Conservation (phyloP, 2,113 vertebrate species). For the Peromyscus californicus region DNA sequence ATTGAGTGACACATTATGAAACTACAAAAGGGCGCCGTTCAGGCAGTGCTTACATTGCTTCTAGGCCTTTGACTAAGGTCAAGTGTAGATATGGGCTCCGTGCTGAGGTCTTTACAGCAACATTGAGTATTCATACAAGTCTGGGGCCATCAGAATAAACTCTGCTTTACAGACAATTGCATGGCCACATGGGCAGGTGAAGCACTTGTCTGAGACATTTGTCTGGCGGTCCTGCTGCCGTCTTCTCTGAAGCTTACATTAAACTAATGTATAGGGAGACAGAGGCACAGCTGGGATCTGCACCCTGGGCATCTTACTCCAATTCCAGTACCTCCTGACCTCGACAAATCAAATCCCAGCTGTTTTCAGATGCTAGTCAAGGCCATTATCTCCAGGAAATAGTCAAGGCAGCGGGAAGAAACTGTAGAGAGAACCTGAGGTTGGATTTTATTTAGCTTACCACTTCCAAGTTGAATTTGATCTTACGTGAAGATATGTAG, state of each 20-base stretch:
- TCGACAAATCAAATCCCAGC: background rate
- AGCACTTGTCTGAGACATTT: too few relatives aligned
- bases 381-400: background rate
- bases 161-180: background rate
- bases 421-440: background rate
- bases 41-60: too few relatives aligned
- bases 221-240: background rate
- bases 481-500: background rate
- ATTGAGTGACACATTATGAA: background rate
- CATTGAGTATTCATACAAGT: background rate
- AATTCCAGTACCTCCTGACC: background rate
- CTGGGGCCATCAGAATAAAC: background rate
- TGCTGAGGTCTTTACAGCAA: background rate
- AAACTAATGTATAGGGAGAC: background rate
- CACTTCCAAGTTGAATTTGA: background rate
- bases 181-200: background rate
- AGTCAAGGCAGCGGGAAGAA: background rate
- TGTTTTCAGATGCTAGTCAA: background rate
- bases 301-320: background rate
- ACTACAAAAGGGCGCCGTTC: background rate
- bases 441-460: background rate
- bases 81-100: background rate
- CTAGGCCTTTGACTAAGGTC: background rate
- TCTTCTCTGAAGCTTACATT: background rate
- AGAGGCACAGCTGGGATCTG: background rate